Base-by-base conservation (phyloP, 2,888 invertebrate genomes). In the Drosophila tanythrix region DNA sequence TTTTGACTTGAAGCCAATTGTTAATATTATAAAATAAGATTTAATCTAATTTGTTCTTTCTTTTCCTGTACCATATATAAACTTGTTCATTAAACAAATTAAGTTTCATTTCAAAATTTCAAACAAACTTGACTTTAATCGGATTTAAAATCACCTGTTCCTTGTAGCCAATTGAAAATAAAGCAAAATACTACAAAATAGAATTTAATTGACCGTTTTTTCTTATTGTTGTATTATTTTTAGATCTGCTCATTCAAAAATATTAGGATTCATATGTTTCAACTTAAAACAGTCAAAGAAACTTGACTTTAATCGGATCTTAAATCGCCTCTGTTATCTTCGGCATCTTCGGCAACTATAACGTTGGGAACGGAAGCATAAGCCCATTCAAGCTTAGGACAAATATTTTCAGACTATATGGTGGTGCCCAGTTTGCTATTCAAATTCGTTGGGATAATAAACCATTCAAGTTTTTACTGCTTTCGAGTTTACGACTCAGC, bases 401-500 rank as follows among this genome's bases (percentile, higher is more conserved):
- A 59, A 58, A 58, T 55, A 46, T 48, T 38, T 33, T 21, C 29
- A 21, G 55, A 25, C 55, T 29, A 25, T 69, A n/a, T 50, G 33
- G 15, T 35, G 46, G 15, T 35, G 46, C 18, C n/a, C 25, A 66
- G 56, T 55, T 56, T 35, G 46, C 43, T 73, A 76, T 65, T 64
- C 43, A 61, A 81, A 67, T 52, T 53, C 40, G 40, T 48, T 29
- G n/a, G 43, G 46, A 81, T 72, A 74, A 66, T 57, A 68, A 71
- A 74, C 67, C 69, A 55, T 69, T 78, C 27, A 36, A 79, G 66
- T 70, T 88, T 76, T 71, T 79, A 76, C 59, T 52, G 70, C 70
- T 69, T 66, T 55, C 61, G 67, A 71, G 46, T 86, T 84, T 79
- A 88, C 83, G 88, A 86, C 76, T 66, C 27, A 8, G 46, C 46